These are phyloP conservation scores for Manis pentadactyla DNA, from an alignment of 2,797 vertebrate species.

Conservation along the genomic window DNA sequence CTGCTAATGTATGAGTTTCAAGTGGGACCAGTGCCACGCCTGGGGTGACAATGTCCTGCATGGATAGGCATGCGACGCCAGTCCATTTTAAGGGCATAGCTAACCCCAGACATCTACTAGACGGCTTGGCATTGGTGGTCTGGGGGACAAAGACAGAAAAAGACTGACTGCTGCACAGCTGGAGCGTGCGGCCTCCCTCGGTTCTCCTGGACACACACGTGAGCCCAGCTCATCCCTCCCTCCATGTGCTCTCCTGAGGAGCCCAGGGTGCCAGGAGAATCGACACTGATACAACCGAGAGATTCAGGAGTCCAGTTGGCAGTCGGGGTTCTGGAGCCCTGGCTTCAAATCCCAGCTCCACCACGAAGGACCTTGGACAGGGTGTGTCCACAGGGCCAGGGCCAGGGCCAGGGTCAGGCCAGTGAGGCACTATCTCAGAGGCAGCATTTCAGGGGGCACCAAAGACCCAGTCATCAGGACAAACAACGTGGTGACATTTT, in stretches of 20 bases:
- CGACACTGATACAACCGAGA: fast-evolving
- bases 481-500: not conserved
- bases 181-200: fast-evolving
- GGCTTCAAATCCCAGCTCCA: not conserved
- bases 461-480: not conserved
- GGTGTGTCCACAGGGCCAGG: not conserved
- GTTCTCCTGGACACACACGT: no score
- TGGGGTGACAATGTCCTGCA: no score
- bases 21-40: fast-evolving
- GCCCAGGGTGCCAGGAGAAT: not conserved
- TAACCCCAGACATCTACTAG: fast-evolving
- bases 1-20: fast-evolving
- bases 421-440: fast-evolving
- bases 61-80: fast-evolving
- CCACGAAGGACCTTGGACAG: not conserved
- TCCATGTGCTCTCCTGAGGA: not conserved
- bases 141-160: not conserved
- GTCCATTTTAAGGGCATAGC: not conserved
- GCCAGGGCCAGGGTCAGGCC: fast-evolving
- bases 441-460: not conserved
- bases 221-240: no score
- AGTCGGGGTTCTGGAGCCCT: no score
- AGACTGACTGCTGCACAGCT: no score
- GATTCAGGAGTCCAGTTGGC: not conserved
- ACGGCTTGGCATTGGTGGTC: not conserved